These are phyloP conservation scores for Tringa solitaria DNA, from an alignment of 2,113 vertebrate genomes.

Conservation along the genomic window DNA sequence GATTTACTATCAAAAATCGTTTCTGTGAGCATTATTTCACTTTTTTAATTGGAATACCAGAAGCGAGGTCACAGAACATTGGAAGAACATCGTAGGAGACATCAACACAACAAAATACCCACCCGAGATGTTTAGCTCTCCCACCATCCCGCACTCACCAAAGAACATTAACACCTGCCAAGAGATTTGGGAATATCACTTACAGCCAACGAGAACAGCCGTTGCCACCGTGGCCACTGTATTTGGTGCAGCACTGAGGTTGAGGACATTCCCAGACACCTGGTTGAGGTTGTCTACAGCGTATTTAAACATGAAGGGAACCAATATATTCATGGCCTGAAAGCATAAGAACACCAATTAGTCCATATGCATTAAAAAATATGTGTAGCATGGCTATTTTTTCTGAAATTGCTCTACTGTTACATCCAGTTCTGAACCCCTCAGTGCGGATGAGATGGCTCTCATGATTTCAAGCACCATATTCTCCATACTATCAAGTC, in stretches of 20 bases:
- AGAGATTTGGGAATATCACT: slow-evolving; percentile 75
- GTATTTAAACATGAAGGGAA: slow-evolving; percentile 99
- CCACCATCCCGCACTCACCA: slow-evolving; percentile 61
- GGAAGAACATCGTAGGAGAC: background rate
- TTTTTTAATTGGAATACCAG: slow-evolving; percentile 22
- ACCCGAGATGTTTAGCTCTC: slow-evolving; percentile 13
- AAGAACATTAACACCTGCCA: slow-evolving; percentile 68
- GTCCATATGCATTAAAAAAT: background rate
- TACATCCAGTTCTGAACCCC: background rate
- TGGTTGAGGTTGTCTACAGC: slow-evolving; percentile 96
- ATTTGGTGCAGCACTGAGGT: slow-evolving; percentile 89
- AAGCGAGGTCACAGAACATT: background rate
- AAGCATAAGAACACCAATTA: slow-evolving; percentile 68
- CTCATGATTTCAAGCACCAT: background rate
- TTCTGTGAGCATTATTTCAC: slow-evolving; percentile 7
- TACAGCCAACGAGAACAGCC: slow-evolving; percentile 94
- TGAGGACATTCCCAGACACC: slow-evolving; percentile 93
- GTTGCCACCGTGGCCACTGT: slow-evolving; percentile 96
- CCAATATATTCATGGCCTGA: slow-evolving; percentile 92
- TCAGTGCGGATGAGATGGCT: background rate
- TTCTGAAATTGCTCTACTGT: background rate
- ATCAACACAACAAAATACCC: background rate
- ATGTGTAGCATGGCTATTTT: background rate
- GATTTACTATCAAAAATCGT: background rate
- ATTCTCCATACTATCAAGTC: background rate